Conservation (phyloP, 2,797 vertebrate genomes). For the Malurus leucopterus region DNA sequence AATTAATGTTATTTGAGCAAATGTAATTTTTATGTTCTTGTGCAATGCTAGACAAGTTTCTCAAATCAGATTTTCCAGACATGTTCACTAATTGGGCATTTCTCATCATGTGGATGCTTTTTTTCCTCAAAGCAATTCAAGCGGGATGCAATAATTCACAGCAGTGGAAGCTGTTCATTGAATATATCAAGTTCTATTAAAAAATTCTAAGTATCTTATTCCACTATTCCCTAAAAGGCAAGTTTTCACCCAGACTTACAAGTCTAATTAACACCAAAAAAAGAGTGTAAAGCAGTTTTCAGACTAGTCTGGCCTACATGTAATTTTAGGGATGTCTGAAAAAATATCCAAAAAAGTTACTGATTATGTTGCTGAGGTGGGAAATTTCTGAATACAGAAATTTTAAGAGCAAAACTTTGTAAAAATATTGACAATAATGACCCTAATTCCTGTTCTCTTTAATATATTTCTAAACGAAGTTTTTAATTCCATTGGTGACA, state of each 20-base stretch:
- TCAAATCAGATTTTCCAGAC: constrained; percentile 45
- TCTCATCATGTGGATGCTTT: not conserved
- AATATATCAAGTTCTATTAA: not conserved
- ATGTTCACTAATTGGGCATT: constrained; percentile 12
- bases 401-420: not conserved
- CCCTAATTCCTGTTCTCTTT: not conserved
- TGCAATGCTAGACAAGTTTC: constrained; percentile 7
- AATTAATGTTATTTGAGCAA: not conserved
- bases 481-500: not conserved
- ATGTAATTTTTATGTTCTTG: constrained; percentile 14
- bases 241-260: not conserved
- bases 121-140: not conserved
- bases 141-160: not conserved
- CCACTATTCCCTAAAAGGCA: not conserved
- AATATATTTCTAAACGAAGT: not conserved
- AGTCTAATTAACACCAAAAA: not conserved
- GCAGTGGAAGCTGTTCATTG: not conserved
- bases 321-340: not conserved
- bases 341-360: not conserved
- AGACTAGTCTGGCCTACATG: not conserved
- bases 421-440: not conserved
- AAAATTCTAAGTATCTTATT: not conserved
- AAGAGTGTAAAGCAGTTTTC: not conserved
- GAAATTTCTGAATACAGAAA: not conserved
- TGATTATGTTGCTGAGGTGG: not conserved